Base-by-base conservation (phyloP, 2,888 invertebrate genomes). In the Alloscopus bannaensis region DNA sequence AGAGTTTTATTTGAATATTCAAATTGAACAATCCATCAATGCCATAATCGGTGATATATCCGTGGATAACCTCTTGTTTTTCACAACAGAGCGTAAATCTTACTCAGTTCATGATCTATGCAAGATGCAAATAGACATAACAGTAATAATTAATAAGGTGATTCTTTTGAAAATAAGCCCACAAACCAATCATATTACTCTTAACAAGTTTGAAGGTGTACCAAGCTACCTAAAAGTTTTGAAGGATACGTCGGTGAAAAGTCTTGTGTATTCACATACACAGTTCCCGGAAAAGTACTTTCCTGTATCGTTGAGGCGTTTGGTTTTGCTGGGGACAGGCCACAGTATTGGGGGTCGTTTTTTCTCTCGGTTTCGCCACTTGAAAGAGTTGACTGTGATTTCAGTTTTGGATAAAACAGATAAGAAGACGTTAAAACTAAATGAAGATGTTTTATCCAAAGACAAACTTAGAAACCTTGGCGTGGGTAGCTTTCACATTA, bases 1-100 rank as follows among this genome's bases (percentile, higher is more conserved):
- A 40, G 28, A 68, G 4, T 78, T 81, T 57, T 18, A 47, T 6
- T 16, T 81, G n/a, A 78, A 81, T n/a, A 64, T 81, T 28, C 31
- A 55, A 64, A 47, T 78, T 3, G 60, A 40, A 4, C 68, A 76
- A 4, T 45, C 50, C 0, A 42, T 68, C 13, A 68, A 26, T 16
- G 29, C 18, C 13, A 42, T 26, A 0, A 57, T 50, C n/a, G 18
- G 29, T 26, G 72, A 65, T 11, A 36, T 77, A 20, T 8, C n/a
- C 13, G 1, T 81, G 2, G 52, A 72, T 18, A 62, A 72, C 4
- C 57, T 70, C 24, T 26, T 81, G 28, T 81, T 81, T 40, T 77
- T 81, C 36, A 8, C 26, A 0, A 31, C 26, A 3, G 26, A 40
- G 59, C 42, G 18, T 1, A 52, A 22, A 22, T 28, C 6, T 0